Evolutionary conservation across 2,888 invertebrate genomes (phyloP).

Genomic region (Eupithecia inturbata): DNA sequence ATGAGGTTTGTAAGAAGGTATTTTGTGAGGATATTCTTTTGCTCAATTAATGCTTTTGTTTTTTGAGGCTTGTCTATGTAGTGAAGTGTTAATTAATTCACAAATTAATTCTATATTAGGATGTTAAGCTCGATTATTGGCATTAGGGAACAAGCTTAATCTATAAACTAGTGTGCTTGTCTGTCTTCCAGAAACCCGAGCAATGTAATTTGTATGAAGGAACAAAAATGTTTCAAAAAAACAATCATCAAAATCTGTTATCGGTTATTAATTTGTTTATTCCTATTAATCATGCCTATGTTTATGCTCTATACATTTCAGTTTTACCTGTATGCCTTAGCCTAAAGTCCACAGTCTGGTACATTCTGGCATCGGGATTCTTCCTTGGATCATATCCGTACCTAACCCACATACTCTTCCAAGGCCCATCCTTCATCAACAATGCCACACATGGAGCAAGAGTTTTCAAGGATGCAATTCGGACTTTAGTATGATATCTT

Average conservation of each 20-base stretch:
- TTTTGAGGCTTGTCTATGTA: neutral
- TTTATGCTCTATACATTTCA: neutral
- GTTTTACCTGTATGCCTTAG: slow-evolving; percentile 85
- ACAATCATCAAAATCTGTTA: too few relatives aligned
- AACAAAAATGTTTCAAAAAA: too few relatives aligned
- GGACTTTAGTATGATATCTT: slow-evolving; percentile 85
- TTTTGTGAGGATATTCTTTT: neutral
- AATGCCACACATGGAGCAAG: slow-evolving; percentile 93
- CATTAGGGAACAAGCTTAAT: neutral
- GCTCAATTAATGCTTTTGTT: neutral
- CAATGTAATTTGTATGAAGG: neutral
- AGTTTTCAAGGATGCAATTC: slow-evolving; percentile 86
- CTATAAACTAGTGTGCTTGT: neutral
- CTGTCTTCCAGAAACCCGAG: neutral
- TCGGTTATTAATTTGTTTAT: too few relatives aligned
- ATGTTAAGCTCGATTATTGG: neutral
- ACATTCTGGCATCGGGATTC: slow-evolving; percentile 90
- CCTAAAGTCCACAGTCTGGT: slow-evolving; percentile 95
- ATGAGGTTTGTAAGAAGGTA: neutral
- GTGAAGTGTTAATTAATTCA: neutral
- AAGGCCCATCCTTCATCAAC: slow-evolving; percentile 95
- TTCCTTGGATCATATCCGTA: slow-evolving; percentile 96
- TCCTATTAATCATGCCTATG: neutral
- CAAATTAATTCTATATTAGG: neutral
- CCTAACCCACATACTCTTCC: slow-evolving; percentile 95